Evolutionary conservation across 1,140 invertebrate genomes (phyloP), one percentile per base, ranked within the genome.

Genomic region (Dysdera silvatica): DNA sequence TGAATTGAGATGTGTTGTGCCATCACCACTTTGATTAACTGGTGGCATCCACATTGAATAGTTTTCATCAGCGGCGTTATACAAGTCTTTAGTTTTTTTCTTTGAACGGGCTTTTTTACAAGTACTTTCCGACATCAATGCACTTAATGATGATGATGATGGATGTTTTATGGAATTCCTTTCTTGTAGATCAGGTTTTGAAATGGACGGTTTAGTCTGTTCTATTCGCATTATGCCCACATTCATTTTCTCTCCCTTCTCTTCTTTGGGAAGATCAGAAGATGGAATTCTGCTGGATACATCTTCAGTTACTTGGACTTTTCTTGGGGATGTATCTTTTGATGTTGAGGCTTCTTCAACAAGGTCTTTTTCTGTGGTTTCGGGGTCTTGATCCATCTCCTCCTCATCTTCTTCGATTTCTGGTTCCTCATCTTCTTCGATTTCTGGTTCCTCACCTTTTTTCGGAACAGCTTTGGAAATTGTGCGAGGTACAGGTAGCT

Each of bases 11-110:
- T 76, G 82, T 24, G 88, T 91, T 70, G 82, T 81, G 14, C 89
- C 89, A 79, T 91, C 88, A 4, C 89, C 89, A 56, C 76, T 80
- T 78, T 91, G 88, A 73, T 82, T 55, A 35, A 20, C 58, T 7
- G 88, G 88, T 7, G 88, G 88, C n/a, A 86, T 71, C 88, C 88
- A 91, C 67, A 81, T 82, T 10, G 82, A 83, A 74, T 87, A 87
- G 70, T 87, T 80, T 10, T 73, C 72, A 64, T 85, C 82, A 23
- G 73, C 74, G 16, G 76, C 73, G 10, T 78, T 73, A 68, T 84
- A 80, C 70, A 70, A 69, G 41, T 66, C 63, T 18, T 67, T 52
- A 35, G 32, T 33, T 47, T 66, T 66, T n/a, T n/a, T n/a, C 35
- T 47, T 49, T 14, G 28, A 14, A n/a, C 20, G 6, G 7, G 20